Evolutionary conservation across 2,113 vertebrate genomes (phyloP), one percentile per base, ranked within the genome.

Genomic region (Rhinoderma darwinii): DNA sequence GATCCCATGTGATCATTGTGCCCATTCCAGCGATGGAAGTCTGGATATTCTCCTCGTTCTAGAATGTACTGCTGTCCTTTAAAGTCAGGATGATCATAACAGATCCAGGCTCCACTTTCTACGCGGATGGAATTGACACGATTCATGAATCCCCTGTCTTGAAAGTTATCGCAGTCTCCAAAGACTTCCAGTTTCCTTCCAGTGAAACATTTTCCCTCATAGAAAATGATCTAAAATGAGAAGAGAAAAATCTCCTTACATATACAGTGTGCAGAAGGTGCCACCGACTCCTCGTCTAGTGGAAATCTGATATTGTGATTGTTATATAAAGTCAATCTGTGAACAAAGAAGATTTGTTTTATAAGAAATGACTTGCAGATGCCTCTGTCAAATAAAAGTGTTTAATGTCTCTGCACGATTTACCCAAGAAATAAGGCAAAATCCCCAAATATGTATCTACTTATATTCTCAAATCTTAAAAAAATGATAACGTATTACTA

Each of bases 1-100:
- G 97, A 98, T 78, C 96, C 96, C 96, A 97, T 95, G 93, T 96
- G 97, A 90, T 98, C 97, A 0, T 95, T 96, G 94, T 95, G 96
- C 41, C 96, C 93, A 0, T 97, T 98, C 97, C 97, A 98, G 89
- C 92, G 94, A 89, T 94, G 94, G 91, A 97, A 98, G 14, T 96
- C 92, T 0, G 97, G 96, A 88, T 97, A 97, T 80, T 97, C 95
- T 0, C 97, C 96, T 0, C 92, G 96, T 89, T 99, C 97, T 92
- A 98, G 93, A 91, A 97, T 90, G 78, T 96, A 98, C 91, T 97
- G 97, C 92, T 96, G 96, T 50, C 96, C 97, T 89, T 92, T 95
- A 86, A 97, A 97, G 91, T 97, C 93, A 0, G 96, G 95, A 88
- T 97, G 97, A 83, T 96, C 94, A 0, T 92, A 99, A 92, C 97